A percentile compares a stretch with the other conserved stretches of the same genome.
Evolutionary conservation across 1,140 invertebrate genomes (phyloP).

Genomic region (Magallana angulata): DNA sequence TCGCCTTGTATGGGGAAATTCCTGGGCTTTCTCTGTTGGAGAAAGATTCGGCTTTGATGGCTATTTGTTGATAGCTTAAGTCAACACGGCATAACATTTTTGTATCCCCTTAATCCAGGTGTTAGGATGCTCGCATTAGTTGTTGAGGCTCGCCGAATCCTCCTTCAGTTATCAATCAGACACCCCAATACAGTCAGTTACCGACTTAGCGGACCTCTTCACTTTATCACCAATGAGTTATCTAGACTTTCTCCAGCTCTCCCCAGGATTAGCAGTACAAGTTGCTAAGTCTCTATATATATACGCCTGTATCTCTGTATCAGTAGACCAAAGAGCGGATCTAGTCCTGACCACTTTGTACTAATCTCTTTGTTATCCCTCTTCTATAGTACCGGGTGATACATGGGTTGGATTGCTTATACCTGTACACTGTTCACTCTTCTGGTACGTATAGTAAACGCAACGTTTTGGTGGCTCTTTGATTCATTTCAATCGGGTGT

Average conservation of each 20-base stretch:
- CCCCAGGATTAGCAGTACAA: background rate
- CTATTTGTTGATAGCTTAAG: conserved; percentile 6
- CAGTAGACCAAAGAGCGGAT: background rate
- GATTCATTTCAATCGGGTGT: no score
- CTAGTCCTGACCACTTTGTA: background rate
- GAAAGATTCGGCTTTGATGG: conserved; percentile 5
- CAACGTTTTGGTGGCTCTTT: no score
- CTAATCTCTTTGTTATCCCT: no score
- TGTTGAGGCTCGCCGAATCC: conserved; percentile 2
- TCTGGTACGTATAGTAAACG: no score
- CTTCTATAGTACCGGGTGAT: no score
- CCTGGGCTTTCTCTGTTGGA: conserved; percentile 5
- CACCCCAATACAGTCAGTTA: background rate
- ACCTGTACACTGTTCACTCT: no score
- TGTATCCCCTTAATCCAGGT: conserved; percentile 15
- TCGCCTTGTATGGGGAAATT: background rate
- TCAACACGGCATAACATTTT: background rate
- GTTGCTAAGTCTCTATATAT: background rate
- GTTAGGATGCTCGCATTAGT: background rate
- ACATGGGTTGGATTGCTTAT: no score
- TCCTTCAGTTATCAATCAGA: conserved; percentile 1
- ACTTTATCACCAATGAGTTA: background rate
- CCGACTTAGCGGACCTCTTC: background rate
- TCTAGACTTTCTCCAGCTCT: background rate
- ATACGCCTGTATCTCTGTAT: background rate